These are phyloP conservation scores for Brachyhypopomus occidentalis DNA, from an alignment of 2,113 vertebrate genomes.

Conservation along the genomic window DNA sequence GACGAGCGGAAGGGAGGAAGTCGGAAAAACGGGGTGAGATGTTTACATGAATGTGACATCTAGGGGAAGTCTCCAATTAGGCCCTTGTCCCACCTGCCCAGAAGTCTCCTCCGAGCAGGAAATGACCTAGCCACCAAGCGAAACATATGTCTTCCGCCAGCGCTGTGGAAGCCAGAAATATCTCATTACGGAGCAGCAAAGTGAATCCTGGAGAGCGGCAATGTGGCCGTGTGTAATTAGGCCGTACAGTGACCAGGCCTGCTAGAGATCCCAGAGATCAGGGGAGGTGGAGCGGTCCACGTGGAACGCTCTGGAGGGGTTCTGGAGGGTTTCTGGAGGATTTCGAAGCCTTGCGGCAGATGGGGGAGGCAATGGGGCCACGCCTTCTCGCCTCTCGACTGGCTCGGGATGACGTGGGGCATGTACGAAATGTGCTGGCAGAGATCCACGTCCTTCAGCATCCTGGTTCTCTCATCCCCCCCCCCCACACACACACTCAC, in stretches of 20 bases:
- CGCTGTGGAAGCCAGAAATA: conserved; percentile 74
- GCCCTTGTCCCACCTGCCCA: conserved; percentile 58
- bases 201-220: conserved; percentile 66
- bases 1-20: conserved; percentile 67
- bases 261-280: conserved; percentile 29
- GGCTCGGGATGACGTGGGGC: conserved; percentile 68
- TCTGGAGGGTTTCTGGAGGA: conserved; percentile 51
- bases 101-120: conserved; percentile 69
- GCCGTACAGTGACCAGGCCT: conserved; percentile 56
- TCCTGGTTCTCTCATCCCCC: conserved; percentile 55
- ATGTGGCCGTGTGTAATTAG: conserved; percentile 75
- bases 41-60: conserved; percentile 63
- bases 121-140: conserved; percentile 74
- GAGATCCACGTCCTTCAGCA: conserved; percentile 76
- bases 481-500: conserved; percentile 26
- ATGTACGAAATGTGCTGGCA: conserved; percentile 76
- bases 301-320: conserved; percentile 58
- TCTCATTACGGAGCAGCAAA: conserved; percentile 71
- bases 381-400: conserved; percentile 63
- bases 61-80: conserved; percentile 74
- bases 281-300: conserved; percentile 45
- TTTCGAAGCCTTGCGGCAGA: conserved; percentile 67
- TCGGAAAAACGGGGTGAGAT: conserved; percentile 54
- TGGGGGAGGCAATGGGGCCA: conserved; percentile 67
- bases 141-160: conserved; percentile 65